These are phyloP conservation scores for Apodemia duryi DNA, from an alignment of 2,888 invertebrate genomes.

Conservation along the genomic window DNA sequence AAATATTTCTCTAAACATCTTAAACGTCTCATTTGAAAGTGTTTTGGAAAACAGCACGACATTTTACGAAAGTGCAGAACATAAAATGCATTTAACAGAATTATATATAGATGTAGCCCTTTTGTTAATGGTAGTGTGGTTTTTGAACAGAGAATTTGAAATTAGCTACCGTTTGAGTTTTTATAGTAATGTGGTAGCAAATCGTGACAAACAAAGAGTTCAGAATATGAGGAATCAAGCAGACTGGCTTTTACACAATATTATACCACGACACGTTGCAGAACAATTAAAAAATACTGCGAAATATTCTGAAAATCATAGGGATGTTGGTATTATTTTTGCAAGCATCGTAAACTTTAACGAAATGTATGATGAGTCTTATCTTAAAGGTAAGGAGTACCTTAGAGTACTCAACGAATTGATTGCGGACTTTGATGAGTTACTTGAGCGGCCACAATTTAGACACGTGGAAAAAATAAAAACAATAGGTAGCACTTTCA, in stretches of 20 bases:
- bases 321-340: conserved; percentile 95
- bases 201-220: conserved; percentile 91
- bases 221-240: conserved; percentile 97
- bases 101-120: conserved; percentile 90
- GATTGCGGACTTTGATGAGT: conserved; percentile 97
- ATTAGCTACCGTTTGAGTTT: conserved; percentile 95
- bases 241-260: conserved; percentile 97
- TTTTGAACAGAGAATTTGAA: conserved; percentile 96
- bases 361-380: conserved; percentile 98
- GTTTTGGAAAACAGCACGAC: conserved; percentile 39
- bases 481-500: conserved; percentile 97
- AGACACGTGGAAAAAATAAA: conserved; percentile 97
- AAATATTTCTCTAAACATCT: conserved; percentile 45
- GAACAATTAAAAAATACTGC: conserved; percentile 95
- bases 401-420: conserved; percentile 96
- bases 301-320: conserved; percentile 96
- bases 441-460: conserved; percentile 89
- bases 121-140: conserved; percentile 92
- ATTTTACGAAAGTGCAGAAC: conserved; percentile 40
- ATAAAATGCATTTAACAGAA: conserved; percentile 78
- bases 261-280: conserved; percentile 96
- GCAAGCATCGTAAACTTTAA: conserved; percentile 98
- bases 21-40: conserved; percentile 41
- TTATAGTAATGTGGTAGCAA: conserved; percentile 94
- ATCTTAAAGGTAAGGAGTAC: conserved; percentile 96